Percentiles rank a stretch among this genome's conserved stretches.
Conservation (phyloP, 2,888 invertebrate genomes). For the Rugalucina vietnamica region DNA sequence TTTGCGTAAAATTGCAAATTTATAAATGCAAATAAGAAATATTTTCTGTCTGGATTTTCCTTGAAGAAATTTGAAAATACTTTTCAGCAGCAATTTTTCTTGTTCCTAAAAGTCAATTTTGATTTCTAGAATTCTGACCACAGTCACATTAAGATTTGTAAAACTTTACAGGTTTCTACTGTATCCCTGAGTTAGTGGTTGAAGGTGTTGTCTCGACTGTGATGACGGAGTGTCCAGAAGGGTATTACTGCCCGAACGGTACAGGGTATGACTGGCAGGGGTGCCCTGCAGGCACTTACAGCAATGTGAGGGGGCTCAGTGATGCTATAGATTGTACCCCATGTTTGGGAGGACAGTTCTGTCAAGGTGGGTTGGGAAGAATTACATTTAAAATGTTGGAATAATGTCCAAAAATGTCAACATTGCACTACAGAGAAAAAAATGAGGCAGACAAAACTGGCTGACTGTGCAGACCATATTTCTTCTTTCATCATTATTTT, state of each 20-base stretch:
- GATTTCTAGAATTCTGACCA: no score
- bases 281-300: conserved; percentile 79
- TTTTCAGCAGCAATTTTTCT: no score
- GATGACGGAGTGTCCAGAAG: conserved; percentile 75
- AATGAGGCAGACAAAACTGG: not conserved
- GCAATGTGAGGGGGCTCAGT: conserved; percentile 67
- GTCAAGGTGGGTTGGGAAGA: conserved; percentile 68
- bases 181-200: conserved; percentile 76
- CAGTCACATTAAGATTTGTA: no score
- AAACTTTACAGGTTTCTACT: conserved; percentile 80
- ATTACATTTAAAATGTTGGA: no score
- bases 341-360: conserved; percentile 74
- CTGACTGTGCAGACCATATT: not conserved
- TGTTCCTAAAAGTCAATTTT: no score
- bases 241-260: conserved; percentile 82
- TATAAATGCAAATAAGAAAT: no score
- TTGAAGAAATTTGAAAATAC: no score
- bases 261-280: conserved; percentile 81
- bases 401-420: no score
- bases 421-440: no score
- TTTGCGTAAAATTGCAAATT: no score
- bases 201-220: conserved; percentile 72
- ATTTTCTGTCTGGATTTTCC: no score
- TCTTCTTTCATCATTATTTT: not conserved
- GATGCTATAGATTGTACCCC: conserved; percentile 73